A percentile compares a stretch with the other conserved stretches of the same genome.
phyloP scores from a whole-genome alignment of 2,888 invertebrate species.

The Ochlodes sylvanus region DNA sequence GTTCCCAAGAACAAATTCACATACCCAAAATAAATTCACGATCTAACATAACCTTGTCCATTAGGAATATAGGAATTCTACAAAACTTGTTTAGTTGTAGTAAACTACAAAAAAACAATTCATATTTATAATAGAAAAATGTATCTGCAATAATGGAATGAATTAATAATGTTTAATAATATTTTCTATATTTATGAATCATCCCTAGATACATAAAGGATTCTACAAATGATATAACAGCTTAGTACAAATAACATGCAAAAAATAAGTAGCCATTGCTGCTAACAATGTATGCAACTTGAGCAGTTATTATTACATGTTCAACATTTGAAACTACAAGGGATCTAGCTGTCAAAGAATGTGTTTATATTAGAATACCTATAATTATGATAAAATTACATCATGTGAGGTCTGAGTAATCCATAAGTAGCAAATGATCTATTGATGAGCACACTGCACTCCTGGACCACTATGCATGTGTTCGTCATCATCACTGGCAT shows the following conservation, averaged over 20 bases:
- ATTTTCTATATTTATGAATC: constrained; percentile 28
- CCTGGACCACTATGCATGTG: constrained; percentile 85
- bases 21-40: constrained; percentile 25
- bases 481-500: constrained; percentile 88
- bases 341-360: constrained; percentile 44
- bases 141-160: constrained; percentile 48
- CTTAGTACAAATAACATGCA: constrained; percentile 17
- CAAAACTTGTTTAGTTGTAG: constrained; percentile 39
- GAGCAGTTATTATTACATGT: constrained; percentile 9
- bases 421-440: constrained; percentile 70
- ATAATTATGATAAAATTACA: constrained; percentile 66
- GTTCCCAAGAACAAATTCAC: constrained; percentile 39
- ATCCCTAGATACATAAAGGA: constrained; percentile 34
- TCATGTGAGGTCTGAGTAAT: constrained; percentile 75
- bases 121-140: constrained; percentile 36
- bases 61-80: constrained; percentile 19
- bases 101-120: constrained; percentile 43
- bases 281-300: not conserved
- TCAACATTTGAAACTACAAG: constrained; percentile 8
- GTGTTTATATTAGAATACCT: constrained; percentile 66
- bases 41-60: constrained; percentile 26
- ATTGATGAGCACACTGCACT: constrained; percentile 94
- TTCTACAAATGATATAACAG: constrained; percentile 34
- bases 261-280: constrained; percentile 1
- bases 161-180: constrained; percentile 45